phyloP scores from a whole-genome alignment of 2,888 invertebrate genomes.

The Drosophila infuscata region DNA sequence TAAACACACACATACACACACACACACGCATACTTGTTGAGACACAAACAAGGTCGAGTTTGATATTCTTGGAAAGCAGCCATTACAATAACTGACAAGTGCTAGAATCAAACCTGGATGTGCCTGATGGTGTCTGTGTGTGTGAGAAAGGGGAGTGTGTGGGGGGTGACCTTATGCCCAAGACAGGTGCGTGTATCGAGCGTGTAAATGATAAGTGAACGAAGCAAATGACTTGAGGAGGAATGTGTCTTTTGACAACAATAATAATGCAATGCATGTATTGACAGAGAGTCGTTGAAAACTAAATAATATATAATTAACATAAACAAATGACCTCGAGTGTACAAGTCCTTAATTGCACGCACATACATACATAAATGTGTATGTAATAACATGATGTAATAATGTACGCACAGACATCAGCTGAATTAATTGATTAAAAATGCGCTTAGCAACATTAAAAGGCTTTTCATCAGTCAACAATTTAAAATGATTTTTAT shows the following conservation, averaged over 20 bases:
- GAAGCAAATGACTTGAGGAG: conserved; percentile 10
- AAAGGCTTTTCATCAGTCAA: background rate
- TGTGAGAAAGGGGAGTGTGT: background rate
- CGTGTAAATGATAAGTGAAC: conserved; percentile 6
- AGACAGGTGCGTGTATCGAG: conserved; percentile 17
- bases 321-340: conserved; percentile 20
- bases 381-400: background rate
- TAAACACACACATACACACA: conserved; percentile 5
- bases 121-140: background rate
- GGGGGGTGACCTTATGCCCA: background rate
- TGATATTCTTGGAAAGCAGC: conserved; percentile 51
- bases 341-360: conserved; percentile 11
- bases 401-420: background rate
- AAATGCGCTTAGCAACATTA: background rate
- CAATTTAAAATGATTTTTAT: background rate
- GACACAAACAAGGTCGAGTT: conserved; percentile 9
- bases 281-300: background rate
- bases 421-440: background rate
- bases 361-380: background rate
- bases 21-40: conserved; percentile 2
- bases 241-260: conserved; percentile 15
- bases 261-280: background rate
- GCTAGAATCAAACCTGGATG: conserved; percentile 1
- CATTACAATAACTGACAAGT: conserved; percentile 47
- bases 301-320: conserved; percentile 24